phyloP scores from a whole-genome alignment of 53 echinoderm and acorn worm species.

The Zoroaster sp. region DNA sequence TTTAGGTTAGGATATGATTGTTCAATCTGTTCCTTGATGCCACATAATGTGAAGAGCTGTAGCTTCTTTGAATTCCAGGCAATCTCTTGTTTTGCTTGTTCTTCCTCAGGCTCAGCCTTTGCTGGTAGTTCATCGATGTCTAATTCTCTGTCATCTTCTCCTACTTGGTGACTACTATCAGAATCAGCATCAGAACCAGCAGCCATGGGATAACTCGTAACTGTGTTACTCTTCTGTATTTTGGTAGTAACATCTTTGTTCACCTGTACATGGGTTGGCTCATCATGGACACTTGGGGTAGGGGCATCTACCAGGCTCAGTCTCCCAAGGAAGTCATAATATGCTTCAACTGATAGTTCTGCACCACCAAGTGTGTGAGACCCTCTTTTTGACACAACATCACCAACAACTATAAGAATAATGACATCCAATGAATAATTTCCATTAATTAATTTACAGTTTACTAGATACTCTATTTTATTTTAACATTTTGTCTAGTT shows the following conservation, averaged over 20 bases:
- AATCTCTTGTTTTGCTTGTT: background rate
- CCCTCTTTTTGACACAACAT: conserved; percentile 1
- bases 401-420: conserved; percentile 6
- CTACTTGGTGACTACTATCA: background rate
- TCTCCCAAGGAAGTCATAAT: conserved; percentile 38
- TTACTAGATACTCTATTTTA: no score
- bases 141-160: background rate
- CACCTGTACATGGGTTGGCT: no score
- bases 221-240: background rate
- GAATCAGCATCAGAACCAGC: background rate
- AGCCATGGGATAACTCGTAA: no score
- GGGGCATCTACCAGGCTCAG: background rate
- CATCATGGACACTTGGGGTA: background rate
- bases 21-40: background rate
- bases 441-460: no score
- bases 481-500: no score
- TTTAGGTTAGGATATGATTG: background rate
- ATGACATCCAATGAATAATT: background rate
- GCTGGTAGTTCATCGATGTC: background rate
- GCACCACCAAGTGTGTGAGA: background rate
- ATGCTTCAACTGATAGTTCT: conserved; percentile 1
- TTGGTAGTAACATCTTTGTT: background rate
- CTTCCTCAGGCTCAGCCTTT: background rate
- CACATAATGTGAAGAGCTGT: conserved; percentile 12
- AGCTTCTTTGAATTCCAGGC: background rate